phyloP scores from a whole-genome alignment of 2,113 vertebrate species.

The Rutilus rutilus region DNA sequence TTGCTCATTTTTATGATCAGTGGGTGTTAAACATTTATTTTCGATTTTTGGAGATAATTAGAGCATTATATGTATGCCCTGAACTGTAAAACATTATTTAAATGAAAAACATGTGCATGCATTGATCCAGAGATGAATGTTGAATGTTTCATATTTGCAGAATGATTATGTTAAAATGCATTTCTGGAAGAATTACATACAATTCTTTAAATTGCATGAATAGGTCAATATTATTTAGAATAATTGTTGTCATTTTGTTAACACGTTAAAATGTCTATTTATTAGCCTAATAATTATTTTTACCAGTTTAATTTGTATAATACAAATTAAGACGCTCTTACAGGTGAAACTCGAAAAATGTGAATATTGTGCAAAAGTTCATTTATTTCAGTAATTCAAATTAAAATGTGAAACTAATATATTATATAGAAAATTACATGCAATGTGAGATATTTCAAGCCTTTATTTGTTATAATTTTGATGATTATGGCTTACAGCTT shows the following conservation, averaged over 20 bases:
- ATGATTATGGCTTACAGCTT: no score
- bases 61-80: not conserved
- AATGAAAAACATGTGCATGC: not conserved
- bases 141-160: not conserved
- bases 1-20: not conserved
- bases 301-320: not conserved
- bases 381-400: no score
- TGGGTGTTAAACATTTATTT: constrained; percentile 13
- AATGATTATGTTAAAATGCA: not conserved
- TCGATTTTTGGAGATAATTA: not conserved
- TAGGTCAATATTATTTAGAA: not conserved
- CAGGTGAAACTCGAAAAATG: no score
- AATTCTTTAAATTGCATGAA: not conserved
- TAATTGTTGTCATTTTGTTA: not conserved
- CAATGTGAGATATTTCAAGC: no score
- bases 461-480: no score
- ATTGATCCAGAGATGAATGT: not conserved
- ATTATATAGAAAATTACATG: no score
- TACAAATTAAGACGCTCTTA: not conserved
- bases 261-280: not conserved
- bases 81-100: not conserved
- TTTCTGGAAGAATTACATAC: not conserved
- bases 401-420: no score
- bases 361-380: no score
- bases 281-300: not conserved